phyloP scores from a whole-genome alignment of 35 echinoderm and acorn worm species.

The Anneissia japonica region DNA sequence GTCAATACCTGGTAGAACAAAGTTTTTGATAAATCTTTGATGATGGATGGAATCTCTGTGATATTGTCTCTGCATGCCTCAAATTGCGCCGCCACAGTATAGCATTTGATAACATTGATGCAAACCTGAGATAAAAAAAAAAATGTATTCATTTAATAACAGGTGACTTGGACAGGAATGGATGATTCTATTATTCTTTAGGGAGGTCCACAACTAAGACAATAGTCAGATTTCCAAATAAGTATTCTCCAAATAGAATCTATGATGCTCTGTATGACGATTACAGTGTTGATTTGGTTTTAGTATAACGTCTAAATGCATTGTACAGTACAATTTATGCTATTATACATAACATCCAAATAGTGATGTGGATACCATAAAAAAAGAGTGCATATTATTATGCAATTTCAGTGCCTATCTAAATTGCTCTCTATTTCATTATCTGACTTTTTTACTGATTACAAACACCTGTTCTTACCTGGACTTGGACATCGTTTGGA shows the following conservation, averaged over 20 bases:
- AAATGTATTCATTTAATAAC: not conserved
- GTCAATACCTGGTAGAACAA: constrained; percentile 61
- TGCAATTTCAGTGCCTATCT: too few species aligned
- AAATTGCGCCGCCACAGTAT: constrained; percentile 87
- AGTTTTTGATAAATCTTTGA: constrained; percentile 73
- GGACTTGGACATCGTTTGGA: constrained; percentile 66
- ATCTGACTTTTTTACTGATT: too few species aligned
- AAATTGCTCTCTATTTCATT: too few species aligned
- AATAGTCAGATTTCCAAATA: not conserved
- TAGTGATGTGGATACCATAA: too few species aligned
- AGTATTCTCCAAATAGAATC: too few species aligned
- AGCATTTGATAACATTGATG: constrained; percentile 78
- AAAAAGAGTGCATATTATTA: too few species aligned
- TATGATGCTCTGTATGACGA: too few species aligned
- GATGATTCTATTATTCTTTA: not conserved
- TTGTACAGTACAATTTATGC: too few species aligned
- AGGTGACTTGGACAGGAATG: not conserved
- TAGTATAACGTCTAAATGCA: too few species aligned
- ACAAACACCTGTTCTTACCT: too few species aligned
- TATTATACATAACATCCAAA: too few species aligned
- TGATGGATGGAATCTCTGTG: constrained; percentile 78
- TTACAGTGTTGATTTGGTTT: too few species aligned
- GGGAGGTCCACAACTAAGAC: not conserved
- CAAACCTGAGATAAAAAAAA: constrained; percentile 42
- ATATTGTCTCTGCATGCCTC: constrained; percentile 84